A percentile compares a stretch with the other conserved stretches of the same genome.
Evolutionary conservation across 2,888 invertebrate genomes (phyloP).

Genomic region (Habroteleia sp.): DNA sequence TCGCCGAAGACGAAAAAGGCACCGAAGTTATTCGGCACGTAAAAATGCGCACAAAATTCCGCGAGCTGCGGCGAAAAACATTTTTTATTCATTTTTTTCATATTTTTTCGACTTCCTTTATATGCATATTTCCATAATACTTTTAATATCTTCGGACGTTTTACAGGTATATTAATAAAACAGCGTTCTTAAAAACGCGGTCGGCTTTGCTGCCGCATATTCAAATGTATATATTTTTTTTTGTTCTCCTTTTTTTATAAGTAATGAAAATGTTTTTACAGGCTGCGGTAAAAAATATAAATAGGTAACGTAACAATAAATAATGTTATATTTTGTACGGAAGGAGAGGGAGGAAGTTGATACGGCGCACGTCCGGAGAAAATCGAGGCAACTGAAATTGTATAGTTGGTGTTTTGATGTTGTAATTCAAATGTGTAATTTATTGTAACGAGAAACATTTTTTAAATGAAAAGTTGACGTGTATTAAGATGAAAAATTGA

Average conservation of each 20-base stretch:
- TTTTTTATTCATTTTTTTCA: slow-evolving; percentile 1
- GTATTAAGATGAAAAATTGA: slow-evolving; percentile 36
- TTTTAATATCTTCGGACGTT: slow-evolving; percentile 52
- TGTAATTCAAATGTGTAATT: slow-evolving; percentile 55
- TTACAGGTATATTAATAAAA: slow-evolving; percentile 55
- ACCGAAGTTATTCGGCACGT: slow-evolving; percentile 43
- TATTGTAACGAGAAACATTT: slow-evolving; percentile 55
- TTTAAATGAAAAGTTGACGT: slow-evolving; percentile 51
- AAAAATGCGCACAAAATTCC: slow-evolving; percentile 49
- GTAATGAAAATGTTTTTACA: slow-evolving; percentile 49
- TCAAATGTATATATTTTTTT: slow-evolving; percentile 25
- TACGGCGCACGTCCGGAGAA: slow-evolving; percentile 32
- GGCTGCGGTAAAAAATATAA: slow-evolving; percentile 26
- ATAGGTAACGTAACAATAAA: slow-evolving; percentile 41
- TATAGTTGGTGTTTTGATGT: slow-evolving; percentile 45
- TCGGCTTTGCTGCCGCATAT: slow-evolving; percentile 11
- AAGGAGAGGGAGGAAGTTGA: slow-evolving; percentile 14
- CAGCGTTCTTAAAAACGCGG: slow-evolving; percentile 16
- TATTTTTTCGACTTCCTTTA: slow-evolving; percentile 33
- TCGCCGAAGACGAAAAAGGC: slow-evolving; percentile 35
- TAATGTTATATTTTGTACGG: slow-evolving; percentile 38
- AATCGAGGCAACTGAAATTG: slow-evolving; percentile 51
- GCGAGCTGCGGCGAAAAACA: slow-evolving; percentile 13
- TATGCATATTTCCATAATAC: slow-evolving; percentile 37
- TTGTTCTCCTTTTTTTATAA: slow-evolving; percentile 27